phyloP scores from a whole-genome alignment of 2,113 vertebrate species.

The Alces alces region DNA sequence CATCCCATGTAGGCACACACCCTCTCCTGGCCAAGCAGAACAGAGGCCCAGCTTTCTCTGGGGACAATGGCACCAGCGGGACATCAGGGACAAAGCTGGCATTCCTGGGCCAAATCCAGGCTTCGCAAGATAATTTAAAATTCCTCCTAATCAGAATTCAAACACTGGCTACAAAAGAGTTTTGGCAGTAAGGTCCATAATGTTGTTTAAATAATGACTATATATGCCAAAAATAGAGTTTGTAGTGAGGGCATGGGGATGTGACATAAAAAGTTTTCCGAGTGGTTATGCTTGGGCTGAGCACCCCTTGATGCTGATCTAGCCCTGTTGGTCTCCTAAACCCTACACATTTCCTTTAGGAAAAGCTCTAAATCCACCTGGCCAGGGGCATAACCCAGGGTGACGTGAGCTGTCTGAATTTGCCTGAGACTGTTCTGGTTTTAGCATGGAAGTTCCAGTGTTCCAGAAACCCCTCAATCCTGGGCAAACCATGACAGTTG shows the following conservation, averaged over 20 bases:
- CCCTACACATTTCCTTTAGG: background rate
- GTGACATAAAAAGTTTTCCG: background rate
- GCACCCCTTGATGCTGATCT: background rate
- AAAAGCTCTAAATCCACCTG: background rate
- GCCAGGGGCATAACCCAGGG: background rate
- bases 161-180: background rate
- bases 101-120: background rate
- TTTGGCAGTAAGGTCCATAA: background rate
- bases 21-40: background rate
- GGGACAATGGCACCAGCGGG: background rate
- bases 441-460: background rate
- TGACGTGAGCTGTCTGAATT: background rate
- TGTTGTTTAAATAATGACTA: background rate
- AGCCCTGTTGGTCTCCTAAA: background rate
- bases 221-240: background rate
- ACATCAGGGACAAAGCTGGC: background rate
- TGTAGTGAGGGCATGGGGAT: background rate
- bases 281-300: background rate
- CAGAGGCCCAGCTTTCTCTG: background rate
- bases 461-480: background rate
- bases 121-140: background rate
- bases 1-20: fast-evolving
- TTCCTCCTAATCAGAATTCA: background rate
- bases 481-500: background rate
- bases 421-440: background rate